Evolutionary conservation across 2,888 invertebrate species (phyloP), one percentile per base, ranked within the genome.

Genomic region (Cephus spinipes): DNA sequence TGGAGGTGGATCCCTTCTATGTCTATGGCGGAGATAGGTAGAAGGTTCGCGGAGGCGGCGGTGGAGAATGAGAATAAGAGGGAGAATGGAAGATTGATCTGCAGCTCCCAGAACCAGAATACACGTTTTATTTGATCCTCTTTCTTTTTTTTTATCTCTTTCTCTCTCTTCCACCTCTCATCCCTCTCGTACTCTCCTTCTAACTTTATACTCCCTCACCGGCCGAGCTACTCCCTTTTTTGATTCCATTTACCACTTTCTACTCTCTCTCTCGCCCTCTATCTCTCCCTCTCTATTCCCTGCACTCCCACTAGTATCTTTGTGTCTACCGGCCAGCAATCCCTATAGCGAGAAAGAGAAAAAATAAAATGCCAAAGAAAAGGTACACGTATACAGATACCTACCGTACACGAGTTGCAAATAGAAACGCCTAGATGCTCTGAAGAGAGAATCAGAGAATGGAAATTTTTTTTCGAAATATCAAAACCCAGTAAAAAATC

Each of bases 11-110:
- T 15, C 23, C 40, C 40, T 40, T 40, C 40, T 40, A 40, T 40
- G 23, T 23, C 40, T 40, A 40, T 40, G 40, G 15, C 30, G 71
- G 74, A 74, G 84, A 82, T 80, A 77, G 81, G 83, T 81, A 81
- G 78, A 81, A 83, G 81, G 82, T 80, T 80, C 78, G 85, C 81
- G 76, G 80, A 79, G 77, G 76, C 80, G 83, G 79, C 75, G 81
- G 81, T 81, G 81, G 82, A 82, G 80, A 82, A 83, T 82, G 81
- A 79, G 82, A 76, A 77, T 71, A 71, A 35, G 80, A 81, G 79
- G 84, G 82, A 84, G 84, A 83, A 83, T 81, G 83, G 82, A 85
- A 85, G 86, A 86, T 86, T 86, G 85, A 86, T 86, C 85, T 84
- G 85, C 80, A 75, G 83, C 81, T 82, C 81, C 79, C 40, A 71